A percentile compares a stretch with the other conserved stretches of the same genome.
Evolutionary conservation across 2,113 vertebrate genomes (phyloP).

Genomic region (Mormyrus lacerda): DNA sequence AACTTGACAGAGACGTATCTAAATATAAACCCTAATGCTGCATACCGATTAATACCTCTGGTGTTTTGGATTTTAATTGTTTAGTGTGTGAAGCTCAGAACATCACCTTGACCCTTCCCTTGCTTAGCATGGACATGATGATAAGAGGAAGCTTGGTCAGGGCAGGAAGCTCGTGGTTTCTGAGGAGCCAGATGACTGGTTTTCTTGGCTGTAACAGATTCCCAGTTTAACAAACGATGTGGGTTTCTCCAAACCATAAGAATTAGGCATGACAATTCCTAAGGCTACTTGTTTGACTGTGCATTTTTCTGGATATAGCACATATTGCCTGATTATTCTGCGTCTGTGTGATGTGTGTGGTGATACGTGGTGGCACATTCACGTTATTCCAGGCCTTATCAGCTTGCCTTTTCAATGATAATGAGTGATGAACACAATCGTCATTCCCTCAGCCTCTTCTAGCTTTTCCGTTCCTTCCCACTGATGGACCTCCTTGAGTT

Average conservation of each 20-base stretch:
- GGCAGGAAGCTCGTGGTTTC: constrained; percentile 15
- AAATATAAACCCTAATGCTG: not conserved
- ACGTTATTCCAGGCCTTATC: not conserved
- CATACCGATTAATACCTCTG: not conserved
- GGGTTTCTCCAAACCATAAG: not conserved
- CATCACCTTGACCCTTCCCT: not conserved
- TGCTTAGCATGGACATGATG: not conserved
- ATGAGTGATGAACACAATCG: not conserved
- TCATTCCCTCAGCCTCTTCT: not conserved
- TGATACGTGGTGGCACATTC: not conserved
- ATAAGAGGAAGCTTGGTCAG: not conserved
- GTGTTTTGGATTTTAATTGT: not conserved
- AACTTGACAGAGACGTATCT: not conserved
- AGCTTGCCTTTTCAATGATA: not conserved
- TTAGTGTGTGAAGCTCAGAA: not conserved
- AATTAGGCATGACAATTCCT: not conserved
- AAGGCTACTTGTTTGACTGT: not conserved
- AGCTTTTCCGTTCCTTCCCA: not conserved
- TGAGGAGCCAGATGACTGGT: constrained; percentile 15
- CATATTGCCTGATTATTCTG: not conserved
- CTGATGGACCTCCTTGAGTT: not conserved
- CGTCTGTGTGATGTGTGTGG: not conserved
- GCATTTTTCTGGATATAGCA: not conserved
- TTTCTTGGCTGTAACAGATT: not conserved
- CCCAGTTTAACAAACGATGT: not conserved